Base-by-base conservation (phyloP, 2,113 vertebrate genomes). In the Indri indri region DNA sequence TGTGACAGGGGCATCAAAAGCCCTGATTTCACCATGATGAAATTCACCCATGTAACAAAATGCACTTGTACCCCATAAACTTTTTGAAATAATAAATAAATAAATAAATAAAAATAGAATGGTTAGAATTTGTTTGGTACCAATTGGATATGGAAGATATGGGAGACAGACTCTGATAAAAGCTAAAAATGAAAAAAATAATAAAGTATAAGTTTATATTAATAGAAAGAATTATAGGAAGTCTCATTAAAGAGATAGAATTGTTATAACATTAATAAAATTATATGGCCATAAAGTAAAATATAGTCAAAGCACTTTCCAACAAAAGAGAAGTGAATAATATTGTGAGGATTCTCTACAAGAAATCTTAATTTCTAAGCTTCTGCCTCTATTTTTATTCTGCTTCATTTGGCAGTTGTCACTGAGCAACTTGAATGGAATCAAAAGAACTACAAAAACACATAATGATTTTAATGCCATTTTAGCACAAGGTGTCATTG, bases 281-380 rank as follows among this genome's bases (percentile, higher is more conserved):
- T 45, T 86, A 16, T 57, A 85, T 65, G 25, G n/a, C 45, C 95
- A 90, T 65, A 87, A 89, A 92, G 85, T n/a, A 97, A 95, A 93
- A 91, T 88, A 91, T 32, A 83, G 74, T 57, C 37, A 90, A 95
- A 79, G 37, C 37, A 84, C 50, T 73, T 68, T 50, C 18, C 42
- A 93, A 54, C 76, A 94, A 65, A 82, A 88, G 61, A 91, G 16
- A 97, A 85, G 47, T 61, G 66, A 77, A 74, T 50, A 97, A 85
- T 97, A 96, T 96, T 97, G 97, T 87, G 95, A 57, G 82, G 37
- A 89, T 61, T 82, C 95, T 93, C 89, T 52, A 80, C 20, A 85
- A 45, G 92, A 96, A 85, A 92, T 57, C 94, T 94, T 91, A 70
- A 96, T 98, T 98, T 97, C 96, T 98, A 98, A 98, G 98, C 86